A percentile compares a stretch with the other conserved stretches of the same genome.
phyloP scores from a whole-genome alignment of 2,797 vertebrate genomes.

The Enteromius afrohamiltoni region DNA sequence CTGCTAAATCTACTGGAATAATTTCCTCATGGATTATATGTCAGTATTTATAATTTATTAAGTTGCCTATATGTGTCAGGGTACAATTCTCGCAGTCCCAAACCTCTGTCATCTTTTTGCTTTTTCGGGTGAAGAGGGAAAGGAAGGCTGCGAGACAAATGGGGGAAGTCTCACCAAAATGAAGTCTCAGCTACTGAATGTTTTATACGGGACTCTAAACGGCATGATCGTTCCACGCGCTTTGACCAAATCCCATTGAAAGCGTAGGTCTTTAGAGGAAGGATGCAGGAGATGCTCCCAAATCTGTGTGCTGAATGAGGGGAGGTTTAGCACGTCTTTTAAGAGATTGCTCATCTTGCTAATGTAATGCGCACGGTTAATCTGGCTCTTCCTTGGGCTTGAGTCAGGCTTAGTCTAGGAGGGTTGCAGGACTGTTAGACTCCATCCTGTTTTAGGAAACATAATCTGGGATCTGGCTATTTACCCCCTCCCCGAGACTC shows the following conservation, averaged over 20 bases:
- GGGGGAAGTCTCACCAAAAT: constrained; percentile 32
- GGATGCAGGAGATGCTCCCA: constrained; percentile 18
- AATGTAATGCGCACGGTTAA: constrained; percentile 56
- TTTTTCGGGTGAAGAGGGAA: constrained; percentile 19
- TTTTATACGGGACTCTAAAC: constrained; percentile 54
- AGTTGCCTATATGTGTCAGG: constrained; percentile 55
- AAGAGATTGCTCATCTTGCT: constrained; percentile 55
- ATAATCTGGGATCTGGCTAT: constrained; percentile 57
- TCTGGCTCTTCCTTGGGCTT: constrained; percentile 39
- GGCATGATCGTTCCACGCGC: neutral
- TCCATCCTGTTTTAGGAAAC: constrained; percentile 62
- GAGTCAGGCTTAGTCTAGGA: constrained; percentile 44
- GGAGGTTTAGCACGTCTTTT: constrained; percentile 46
- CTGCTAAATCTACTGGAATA: constrained; percentile 61
- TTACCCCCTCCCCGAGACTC: constrained; percentile 48
- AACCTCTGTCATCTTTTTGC: constrained; percentile 31
- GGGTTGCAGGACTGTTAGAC: constrained; percentile 32
- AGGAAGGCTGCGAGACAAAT: constrained; percentile 19
- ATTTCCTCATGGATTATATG: constrained; percentile 61
- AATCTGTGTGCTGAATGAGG: constrained; percentile 45
- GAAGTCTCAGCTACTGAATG: constrained; percentile 54
- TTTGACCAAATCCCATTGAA: constrained; percentile 45
- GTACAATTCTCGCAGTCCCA: constrained; percentile 30
- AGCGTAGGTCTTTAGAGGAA: constrained; percentile 35
- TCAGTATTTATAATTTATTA: constrained; percentile 61